Base-by-base conservation (phyloP, 2,797 vertebrate species). In the Echeneis naucrates region DNA sequence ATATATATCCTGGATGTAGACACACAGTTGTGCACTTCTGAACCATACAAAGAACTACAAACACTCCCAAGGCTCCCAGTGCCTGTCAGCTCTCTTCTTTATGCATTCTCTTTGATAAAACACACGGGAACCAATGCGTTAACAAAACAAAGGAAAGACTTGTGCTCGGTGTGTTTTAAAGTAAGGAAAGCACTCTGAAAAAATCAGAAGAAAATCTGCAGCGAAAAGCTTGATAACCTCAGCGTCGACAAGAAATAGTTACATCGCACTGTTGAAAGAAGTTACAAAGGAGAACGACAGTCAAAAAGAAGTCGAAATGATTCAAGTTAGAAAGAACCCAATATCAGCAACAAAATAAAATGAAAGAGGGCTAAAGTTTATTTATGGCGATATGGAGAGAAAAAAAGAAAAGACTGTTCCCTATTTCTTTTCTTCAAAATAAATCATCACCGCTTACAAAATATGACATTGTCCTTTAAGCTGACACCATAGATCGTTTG, bases 71-170 rank as follows among this genome's bases (percentile, higher is more conserved):
- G 69, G 60, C 79, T 78, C 80, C 68, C 48, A 62, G 35, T 68
- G 80, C 68, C 86, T 89, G 83, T 79, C 80, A 84, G 40, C 33
- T 56, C 51, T 54, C 59, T 63, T 64, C 80, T 61, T 87, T 57
- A 84, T 75, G 75, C 66, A 75, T 82, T 88, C 77, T 77, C 71
- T 89, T 90, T 90, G 78, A 87, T 83, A 78, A 75, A 75, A 76
- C 75, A 79, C 73, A 80, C 37, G 17, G 71, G 78, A 75, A 82
- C 37, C 26, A 19, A 44, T 68, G 71, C 55, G 78, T 83, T 86
- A 75, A 76, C 72, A 85, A 83, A 90, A 82, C 75, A 85, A 53
- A 69, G 52, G 48, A 30, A 79, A 74, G 50, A 58, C 59, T 45
- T 78, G 33, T 30, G 35, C 52, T 71, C 59, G 40, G 62, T 58